These are phyloP conservation scores for Epizoanthus illoricatus DNA, from an alignment of 92 coral and sea anemone genomes.

Conservation along the genomic window DNA sequence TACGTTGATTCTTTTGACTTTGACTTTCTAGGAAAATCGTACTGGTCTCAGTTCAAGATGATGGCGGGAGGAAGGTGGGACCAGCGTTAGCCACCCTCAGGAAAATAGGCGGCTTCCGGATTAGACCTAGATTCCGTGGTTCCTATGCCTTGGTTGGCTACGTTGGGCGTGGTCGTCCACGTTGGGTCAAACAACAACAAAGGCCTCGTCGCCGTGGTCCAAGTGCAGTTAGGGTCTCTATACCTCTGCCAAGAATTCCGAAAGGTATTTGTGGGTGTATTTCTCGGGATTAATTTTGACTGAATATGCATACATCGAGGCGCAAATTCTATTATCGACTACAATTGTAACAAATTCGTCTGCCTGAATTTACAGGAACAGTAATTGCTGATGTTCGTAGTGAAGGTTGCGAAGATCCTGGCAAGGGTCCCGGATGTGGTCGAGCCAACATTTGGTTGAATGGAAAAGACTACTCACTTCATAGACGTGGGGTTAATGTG, in stretches of 20 bases:
- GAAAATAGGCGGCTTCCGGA: constrained; percentile 30
- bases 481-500: constrained; percentile 28
- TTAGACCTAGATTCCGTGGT: not conserved
- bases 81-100: constrained; percentile 31
- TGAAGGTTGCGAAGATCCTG: constrained; percentile 32
- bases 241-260: constrained; percentile 19
- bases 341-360: not conserved
- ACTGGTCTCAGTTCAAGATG: constrained; percentile 27
- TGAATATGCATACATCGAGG: no score
- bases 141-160: constrained; percentile 26
- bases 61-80: constrained; percentile 7
- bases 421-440: constrained; percentile 33
- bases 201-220: constrained; percentile 26
- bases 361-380: constrained; percentile 14
- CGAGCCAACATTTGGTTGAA: constrained; percentile 37
- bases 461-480: constrained; percentile 16
- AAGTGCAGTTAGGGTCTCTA: constrained; percentile 16
- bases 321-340: not conserved
- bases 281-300: no score
- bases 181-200: constrained; percentile 30
- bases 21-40: constrained; percentile 1
- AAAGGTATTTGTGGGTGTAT: constrained; percentile 6
- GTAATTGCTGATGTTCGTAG: constrained; percentile 31
- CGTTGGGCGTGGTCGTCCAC: constrained; percentile 35
- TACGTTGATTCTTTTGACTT: not conserved